A percentile compares a stretch with the other conserved stretches of the same genome.
These are phyloP conservation scores for Lindbergichthys nudifrons DNA, from an alignment of 2,797 vertebrate genomes.

Conservation along the genomic window DNA sequence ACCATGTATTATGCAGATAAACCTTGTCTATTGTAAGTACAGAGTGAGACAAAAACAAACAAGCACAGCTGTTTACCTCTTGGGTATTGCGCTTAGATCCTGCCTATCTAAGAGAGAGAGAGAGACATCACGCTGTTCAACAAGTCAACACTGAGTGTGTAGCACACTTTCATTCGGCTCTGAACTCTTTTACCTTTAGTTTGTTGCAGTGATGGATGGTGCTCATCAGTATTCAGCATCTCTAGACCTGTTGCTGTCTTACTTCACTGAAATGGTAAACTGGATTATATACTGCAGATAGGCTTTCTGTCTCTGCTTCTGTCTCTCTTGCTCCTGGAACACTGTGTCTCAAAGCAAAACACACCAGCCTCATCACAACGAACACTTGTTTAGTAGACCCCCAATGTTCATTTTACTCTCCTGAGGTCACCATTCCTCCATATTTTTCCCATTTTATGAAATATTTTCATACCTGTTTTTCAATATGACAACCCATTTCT, in stretches of 20 bases:
- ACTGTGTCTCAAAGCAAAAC: neutral
- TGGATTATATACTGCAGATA: constrained; percentile 18
- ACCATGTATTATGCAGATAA: neutral
- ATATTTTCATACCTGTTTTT: no score
- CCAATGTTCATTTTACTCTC: no score
- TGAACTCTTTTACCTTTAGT: constrained; percentile 26
- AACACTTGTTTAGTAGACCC: no score
- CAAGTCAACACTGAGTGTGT: constrained; percentile 13
- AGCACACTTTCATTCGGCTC: neutral
- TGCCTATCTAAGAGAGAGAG: constrained; percentile 9
- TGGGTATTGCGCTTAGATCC: neutral
- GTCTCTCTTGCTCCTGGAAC: neutral
- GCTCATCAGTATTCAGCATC: constrained; percentile 45
- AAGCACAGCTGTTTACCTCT: constrained; percentile 14
- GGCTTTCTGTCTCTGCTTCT: neutral
- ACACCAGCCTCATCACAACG: neutral
- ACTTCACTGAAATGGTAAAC: constrained; percentile 38
- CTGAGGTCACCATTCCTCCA: no score
- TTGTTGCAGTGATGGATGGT: constrained; percentile 46
- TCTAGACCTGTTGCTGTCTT: constrained; percentile 20
- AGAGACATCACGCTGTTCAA: constrained; percentile 8
- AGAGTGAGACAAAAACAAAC: constrained; percentile 8
- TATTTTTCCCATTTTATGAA: no score
- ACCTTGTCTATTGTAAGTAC: neutral
- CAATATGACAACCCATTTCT: no score